Base-by-base conservation (phyloP, 2,797 vertebrate species). In the Bradypodion pumilum region DNA sequence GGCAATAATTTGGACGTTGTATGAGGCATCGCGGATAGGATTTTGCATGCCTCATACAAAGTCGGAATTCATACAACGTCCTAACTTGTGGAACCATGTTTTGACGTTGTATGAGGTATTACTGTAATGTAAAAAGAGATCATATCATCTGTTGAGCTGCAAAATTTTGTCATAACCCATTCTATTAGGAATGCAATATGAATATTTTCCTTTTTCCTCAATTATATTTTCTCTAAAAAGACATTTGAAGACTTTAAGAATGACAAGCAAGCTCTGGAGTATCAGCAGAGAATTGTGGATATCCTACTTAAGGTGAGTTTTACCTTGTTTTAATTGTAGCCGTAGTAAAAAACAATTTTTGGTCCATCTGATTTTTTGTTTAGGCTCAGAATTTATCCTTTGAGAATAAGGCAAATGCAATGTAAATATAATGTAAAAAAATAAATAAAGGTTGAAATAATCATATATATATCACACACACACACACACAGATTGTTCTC, bases 171-270 rank as follows among this genome's bases (percentile, higher is more conserved):
- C 25, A 35, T 74, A 88, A 79, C 63, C 52, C 84, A 78, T 23
- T 88, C 7, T 87, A 89, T 66, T 70, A 68, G 49, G 6, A 40
- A 87, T 87, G 63, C 79, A 68, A 60, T 32, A 4, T 74, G 63
- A 44, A 82, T 85, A 5, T 44, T 84, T 69, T 79, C 32, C 2
- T 77, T 65, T 27, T 90, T 85, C 46, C 88, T 66, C 91, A 25
- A 59, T 88, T 79, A 6, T 89, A 85, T 92, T 92, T 19, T 83
- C 52, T 23, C 85, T 74, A 87, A 91, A 85, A 91, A 99, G 98
- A 99, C 98, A 32, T 99, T 99, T 95, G 98, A 99, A 95, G 98
- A 99, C 94, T 98, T 99, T 88, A 98, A 98, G 94, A 98, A 99
- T 91, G 98, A 99, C 93, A 99, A 99, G 87, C 98, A 99, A 95